These are phyloP conservation scores for Dreissena rostriformis DNA, from an alignment of 1,140 invertebrate species.

Conservation along the genomic window DNA sequence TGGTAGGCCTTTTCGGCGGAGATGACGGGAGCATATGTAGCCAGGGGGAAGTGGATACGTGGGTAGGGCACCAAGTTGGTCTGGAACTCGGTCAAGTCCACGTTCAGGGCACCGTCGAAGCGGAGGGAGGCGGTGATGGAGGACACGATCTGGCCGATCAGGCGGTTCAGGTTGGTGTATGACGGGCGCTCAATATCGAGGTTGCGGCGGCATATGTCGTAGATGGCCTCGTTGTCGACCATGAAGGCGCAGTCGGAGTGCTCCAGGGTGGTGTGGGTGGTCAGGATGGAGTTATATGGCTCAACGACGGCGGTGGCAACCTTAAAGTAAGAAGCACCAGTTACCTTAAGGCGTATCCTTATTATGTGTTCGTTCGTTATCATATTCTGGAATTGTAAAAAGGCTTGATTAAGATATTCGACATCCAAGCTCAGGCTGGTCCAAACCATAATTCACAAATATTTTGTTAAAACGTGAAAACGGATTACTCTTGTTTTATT, in stretches of 20 bases:
- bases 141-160: conserved; percentile 80
- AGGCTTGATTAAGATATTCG: too few relatives aligned
- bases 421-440: too few relatives aligned
- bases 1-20: conserved; percentile 79
- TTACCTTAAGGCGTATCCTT: conserved; percentile 74
- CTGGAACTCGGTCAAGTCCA: conserved; percentile 88
- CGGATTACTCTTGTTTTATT: too few relatives aligned
- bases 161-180: conserved; percentile 28
- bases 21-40: conserved; percentile 77
- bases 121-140: conserved; percentile 92
- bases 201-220: conserved; percentile 83
- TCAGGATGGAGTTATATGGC: conserved; percentile 75
- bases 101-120: conserved; percentile 89
- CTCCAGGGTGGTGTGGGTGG: conserved; percentile 85
- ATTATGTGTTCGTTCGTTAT: conserved; percentile 43
- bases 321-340: conserved; percentile 62
- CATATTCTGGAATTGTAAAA: too few relatives aligned
- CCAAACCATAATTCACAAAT: too few relatives aligned
- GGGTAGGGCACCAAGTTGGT: conserved; percentile 84
- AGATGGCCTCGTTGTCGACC: conserved; percentile 80
- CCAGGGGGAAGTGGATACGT: conserved; percentile 78
- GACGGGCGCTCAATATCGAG: conserved; percentile 87
- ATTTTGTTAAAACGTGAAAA: too few relatives aligned
- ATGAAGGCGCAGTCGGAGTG: conserved; percentile 91
- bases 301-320: too few relatives aligned